Evolutionary conservation across 92 coral and sea anemone genomes (phyloP), one percentile per base, ranked within the genome.

Genomic region (Desmophyllum pertusum): DNA sequence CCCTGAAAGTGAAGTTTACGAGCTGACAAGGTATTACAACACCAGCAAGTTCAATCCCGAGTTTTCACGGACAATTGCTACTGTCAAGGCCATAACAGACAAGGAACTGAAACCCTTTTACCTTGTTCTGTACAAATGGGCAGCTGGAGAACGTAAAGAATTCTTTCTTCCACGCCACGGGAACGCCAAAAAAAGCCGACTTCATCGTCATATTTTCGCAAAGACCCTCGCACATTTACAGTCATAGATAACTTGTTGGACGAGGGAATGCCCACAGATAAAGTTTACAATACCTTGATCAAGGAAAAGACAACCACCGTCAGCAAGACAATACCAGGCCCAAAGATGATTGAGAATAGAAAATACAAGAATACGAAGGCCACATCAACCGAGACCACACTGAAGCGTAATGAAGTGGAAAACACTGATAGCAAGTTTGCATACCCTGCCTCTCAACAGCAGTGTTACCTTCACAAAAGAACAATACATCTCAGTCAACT

Each of bases 261-360:
- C 11, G 35, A 81, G 75, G 95, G 91, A 29, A 19, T 89, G 90
- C 73, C 92, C 5, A 83, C 81, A 23, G 92, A 85, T 43, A 88
- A 30, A 9, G 61, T 79, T 29, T 89, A 89, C 63, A 76, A 29
- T 76, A 55, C 72, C 23, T 53, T 92, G 80, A 25, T 84, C 17
- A 31, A 78, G 66, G 72, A 73, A 73, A 70, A 40, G 48, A 29
- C 25, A 36, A 29, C 66, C 5, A 89, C 93, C 33, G 90, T 93
- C 21, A 93, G 93, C 55, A 48, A 93, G 53, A 93, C 93, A 0
- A 82, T 89, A 57, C n/a, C 85, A 25, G 67, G 82, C 46, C 93
- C 91, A 18, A 92, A 89, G 81, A 76, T 89, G 73, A 89, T 91
- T 11, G 85, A 65, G 29, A 91, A 91, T 39, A 51, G 88, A 70